phyloP scores from a whole-genome alignment of 1,140 invertebrate species.

The Harpegnathos saltator region DNA sequence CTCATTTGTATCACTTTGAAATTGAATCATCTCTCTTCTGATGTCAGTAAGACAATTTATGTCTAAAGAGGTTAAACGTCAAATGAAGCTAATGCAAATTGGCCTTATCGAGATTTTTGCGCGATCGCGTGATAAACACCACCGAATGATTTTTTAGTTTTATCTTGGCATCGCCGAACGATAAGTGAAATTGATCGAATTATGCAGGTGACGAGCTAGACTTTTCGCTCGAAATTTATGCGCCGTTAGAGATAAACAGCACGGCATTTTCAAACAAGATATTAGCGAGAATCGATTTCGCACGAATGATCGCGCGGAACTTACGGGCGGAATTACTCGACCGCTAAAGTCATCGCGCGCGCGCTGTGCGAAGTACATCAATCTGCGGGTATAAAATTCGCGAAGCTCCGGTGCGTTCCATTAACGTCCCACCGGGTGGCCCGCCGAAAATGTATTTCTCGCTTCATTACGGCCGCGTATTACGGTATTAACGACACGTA shows the following conservation, averaged over 20 bases:
- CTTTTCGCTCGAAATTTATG: too few relatives aligned
- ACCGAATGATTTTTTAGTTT: too few relatives aligned
- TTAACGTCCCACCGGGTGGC: conserved; percentile 72
- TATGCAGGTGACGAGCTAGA: too few relatives aligned
- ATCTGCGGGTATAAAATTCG: conserved; percentile 62
- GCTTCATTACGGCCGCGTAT: conserved; percentile 70
- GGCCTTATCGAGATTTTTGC: too few relatives aligned
- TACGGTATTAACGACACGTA: conserved; percentile 71
- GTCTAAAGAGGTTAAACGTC: too few relatives aligned
- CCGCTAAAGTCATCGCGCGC: conserved; percentile 33
- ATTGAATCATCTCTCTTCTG: too few relatives aligned
- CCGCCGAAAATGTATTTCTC: conserved; percentile 70
- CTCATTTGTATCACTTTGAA: too few relatives aligned
- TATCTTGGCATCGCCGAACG: too few relatives aligned
- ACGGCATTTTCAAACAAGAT: neutral
- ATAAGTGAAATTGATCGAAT: too few relatives aligned
- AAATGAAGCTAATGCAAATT: too few relatives aligned
- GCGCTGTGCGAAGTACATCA: conserved; percentile 39
- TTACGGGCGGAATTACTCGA: conserved; percentile 17
- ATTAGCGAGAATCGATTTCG: conserved; percentile 41
- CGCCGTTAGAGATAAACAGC: neutral
- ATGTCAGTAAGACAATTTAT: too few relatives aligned
- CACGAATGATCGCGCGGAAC: conserved; percentile 20
- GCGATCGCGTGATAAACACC: too few relatives aligned
- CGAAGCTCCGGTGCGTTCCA: conserved; percentile 57